Evolutionary conservation across 1,140 invertebrate species (phyloP).

Genomic region (Bathynomus jamesi): DNA sequence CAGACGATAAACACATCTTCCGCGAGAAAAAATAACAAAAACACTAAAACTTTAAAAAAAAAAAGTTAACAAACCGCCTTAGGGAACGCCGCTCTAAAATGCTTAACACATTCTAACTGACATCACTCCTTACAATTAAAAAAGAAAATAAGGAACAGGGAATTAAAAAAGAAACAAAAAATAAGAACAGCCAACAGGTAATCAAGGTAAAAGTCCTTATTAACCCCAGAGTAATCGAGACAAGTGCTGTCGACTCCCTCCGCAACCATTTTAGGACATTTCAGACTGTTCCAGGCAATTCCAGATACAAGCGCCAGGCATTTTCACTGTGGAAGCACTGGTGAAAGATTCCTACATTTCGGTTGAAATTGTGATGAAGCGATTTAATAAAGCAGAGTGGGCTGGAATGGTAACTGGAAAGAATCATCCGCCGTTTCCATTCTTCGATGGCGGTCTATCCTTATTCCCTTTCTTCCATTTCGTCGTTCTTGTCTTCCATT

Average conservation of each 20-base stretch:
- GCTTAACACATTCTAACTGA: no score
- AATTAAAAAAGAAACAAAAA: background rate
- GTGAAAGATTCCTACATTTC: background rate
- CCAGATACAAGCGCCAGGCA: background rate
- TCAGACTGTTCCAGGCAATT: background rate
- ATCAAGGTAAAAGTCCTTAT: background rate
- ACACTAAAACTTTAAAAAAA: no score
- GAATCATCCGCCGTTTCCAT: no score
- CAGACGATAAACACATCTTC: no score
- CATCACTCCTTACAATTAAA: no score
- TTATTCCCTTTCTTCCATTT: background rate
- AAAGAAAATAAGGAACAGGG: background rate
- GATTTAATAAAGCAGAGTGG: background rate
- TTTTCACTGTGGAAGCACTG: background rate
- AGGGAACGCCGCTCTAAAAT: no score
- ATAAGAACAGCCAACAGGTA: background rate
- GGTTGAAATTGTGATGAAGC: background rate
- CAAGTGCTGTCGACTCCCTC: background rate
- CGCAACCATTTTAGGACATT: background rate
- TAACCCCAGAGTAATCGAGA: background rate
- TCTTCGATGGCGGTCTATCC: no score
- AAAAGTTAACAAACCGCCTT: no score
- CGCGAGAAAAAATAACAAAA: no score
- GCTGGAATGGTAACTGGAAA: no score
- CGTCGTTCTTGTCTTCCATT: background rate